Base-by-base conservation (phyloP, 2,113 vertebrate species). In the Micromys minutus region DNA sequence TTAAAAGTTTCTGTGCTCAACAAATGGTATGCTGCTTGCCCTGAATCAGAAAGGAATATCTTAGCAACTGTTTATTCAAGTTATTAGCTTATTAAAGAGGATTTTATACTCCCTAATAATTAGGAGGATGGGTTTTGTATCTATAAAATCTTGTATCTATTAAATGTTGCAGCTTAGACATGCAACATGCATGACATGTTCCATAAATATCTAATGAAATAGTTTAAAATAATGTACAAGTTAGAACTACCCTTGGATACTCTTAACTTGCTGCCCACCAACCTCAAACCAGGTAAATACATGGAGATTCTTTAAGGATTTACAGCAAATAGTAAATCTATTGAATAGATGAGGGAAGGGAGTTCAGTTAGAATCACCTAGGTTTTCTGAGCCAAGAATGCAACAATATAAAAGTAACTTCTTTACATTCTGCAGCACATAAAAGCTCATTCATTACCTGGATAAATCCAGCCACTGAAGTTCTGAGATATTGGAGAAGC, bases 391-490 rank as follows among this genome's bases (percentile, higher is more conserved):
- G 17, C 7, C 57, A 76, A 93, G n/a, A 90, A 67, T 67, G 26
- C 79, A 77, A 55, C 86, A 7, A 88, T 2, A 84, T 11, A 71
- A 83, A 52, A 65, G 21, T 47, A 42, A 91, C 74, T 22, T 69
- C 50, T 89, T 95, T 55, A 79, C 67, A 59, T 50, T 81, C 16
- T 31, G 0, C 4, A 79, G 2, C 63, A 26, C 36, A 29, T 81
- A 87, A 94, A 93, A 89, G 7, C 26, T 74, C 52, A 52, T 36
- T 95, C 34, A 61, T 97, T 98, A 99, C 98, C 98, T 98, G 96
- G 98, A 97, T 90, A 99, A 98, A 94, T 99, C 98, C 94, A 99
- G 97, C 92, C 98, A 74, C 50, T 96, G 93, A 34, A 99, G 91
- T 89, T 98, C 97, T 90, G 97, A 94, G 9, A 98, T 93, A 1